A percentile compares a stretch with the other conserved stretches of the same genome.
These are phyloP conservation scores for Phymorhynchus buccinoides DNA, from an alignment of 1,140 invertebrate genomes.

Conservation along the genomic window DNA sequence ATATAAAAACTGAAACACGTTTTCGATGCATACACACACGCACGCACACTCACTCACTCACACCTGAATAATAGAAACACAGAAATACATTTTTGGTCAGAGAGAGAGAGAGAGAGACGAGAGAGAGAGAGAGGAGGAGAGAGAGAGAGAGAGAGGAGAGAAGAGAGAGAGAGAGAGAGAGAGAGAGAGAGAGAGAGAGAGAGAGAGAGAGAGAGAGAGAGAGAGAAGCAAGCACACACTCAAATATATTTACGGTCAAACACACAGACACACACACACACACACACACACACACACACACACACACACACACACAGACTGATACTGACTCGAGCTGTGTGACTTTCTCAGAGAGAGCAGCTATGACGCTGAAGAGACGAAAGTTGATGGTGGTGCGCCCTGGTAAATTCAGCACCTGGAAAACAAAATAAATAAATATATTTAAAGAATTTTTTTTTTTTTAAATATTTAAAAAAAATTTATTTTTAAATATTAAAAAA, in stretches of 20 bases:
- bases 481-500: too few relatives aligned
- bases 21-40: not conserved
- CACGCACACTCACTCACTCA: constrained; percentile 21
- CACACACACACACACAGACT: constrained; percentile 20
- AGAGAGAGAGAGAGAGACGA: too few relatives aligned
- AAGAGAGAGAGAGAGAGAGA: constrained; percentile 19
- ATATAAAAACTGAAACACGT: too few relatives aligned
- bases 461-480: too few relatives aligned
- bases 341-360: constrained; percentile 72
- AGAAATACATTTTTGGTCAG: not conserved
- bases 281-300: constrained; percentile 18
- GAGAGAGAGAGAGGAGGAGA: not conserved
- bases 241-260: not conserved
- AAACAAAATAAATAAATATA: not conserved
- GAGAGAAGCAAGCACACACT: constrained; percentile 13
- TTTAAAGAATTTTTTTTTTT: too few relatives aligned
- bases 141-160: constrained; percentile 7
- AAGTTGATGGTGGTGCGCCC: constrained; percentile 67
- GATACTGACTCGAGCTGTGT: constrained; percentile 70
- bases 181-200: constrained; percentile 31
- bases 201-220: constrained; percentile 33
- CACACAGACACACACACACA: constrained; percentile 25
- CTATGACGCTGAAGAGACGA: constrained; percentile 66
- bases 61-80: too few relatives aligned
- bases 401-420: constrained; percentile 67